Conservation (phyloP, 2,113 vertebrate genomes). For the Oxyura jamaicensis region DNA sequence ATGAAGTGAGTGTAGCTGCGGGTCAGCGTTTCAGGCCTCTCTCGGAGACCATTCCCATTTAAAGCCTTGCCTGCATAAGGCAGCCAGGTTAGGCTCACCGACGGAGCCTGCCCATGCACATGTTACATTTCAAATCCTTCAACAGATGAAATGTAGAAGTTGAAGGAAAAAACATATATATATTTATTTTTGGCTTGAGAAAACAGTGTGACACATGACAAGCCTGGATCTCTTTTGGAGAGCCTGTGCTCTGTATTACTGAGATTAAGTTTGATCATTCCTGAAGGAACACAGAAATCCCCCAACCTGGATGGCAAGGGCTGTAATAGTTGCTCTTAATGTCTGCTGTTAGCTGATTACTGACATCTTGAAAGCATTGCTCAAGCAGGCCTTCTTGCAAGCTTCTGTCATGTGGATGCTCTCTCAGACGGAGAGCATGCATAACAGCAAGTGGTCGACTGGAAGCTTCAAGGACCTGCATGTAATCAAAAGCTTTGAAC, state of each 20-base stretch:
- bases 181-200: constrained; percentile 17
- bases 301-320: not conserved
- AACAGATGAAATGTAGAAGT: not conserved
- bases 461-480: constrained; percentile 74
- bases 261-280: constrained; percentile 48
- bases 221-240: constrained; percentile 22
- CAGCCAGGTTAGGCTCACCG: accelerated
- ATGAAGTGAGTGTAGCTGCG: not conserved
- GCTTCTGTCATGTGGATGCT: constrained; percentile 75
- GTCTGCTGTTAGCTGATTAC: constrained; percentile 80
- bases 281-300: constrained; percentile 51
- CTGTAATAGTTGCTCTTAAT: constrained; percentile 40
- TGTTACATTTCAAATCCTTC: not conserved
- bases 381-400: constrained; percentile 48
- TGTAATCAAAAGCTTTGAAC: constrained; percentile 77
- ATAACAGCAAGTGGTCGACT: constrained; percentile 42
- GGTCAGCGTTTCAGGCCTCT: not conserved
- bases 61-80: not conserved
- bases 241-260: not conserved
- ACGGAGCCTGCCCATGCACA: accelerated
- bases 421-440: constrained; percentile 47
- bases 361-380: constrained; percentile 84
- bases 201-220: constrained; percentile 35
- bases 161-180: not conserved
- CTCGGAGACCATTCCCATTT: not conserved